Percentiles rank a stretch among this genome's conserved stretches.
Evolutionary conservation across 2,888 invertebrate genomes (phyloP).

Genomic region (Xestia sexstrigata): DNA sequence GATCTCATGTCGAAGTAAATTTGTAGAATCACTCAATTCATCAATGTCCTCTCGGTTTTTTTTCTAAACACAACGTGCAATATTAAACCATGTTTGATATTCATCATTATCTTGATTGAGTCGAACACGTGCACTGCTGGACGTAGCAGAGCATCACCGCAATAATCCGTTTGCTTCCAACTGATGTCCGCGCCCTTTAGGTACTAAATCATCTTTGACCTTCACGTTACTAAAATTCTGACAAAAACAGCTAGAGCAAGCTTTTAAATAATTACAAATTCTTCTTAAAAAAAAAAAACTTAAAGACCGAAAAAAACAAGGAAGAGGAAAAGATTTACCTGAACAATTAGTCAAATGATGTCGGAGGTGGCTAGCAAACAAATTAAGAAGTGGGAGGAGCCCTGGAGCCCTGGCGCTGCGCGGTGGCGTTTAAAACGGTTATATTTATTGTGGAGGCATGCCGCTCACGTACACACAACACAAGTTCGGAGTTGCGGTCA

Average conservation of each 20-base stretch:
- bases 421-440: constrained; percentile 64
- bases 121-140: background rate
- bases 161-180: too few species aligned
- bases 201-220: too few species aligned
- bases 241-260: background rate
- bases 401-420: constrained; percentile 5
- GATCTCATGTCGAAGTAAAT: background rate
- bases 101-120: background rate
- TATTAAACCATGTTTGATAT: background rate
- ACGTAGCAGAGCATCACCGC: too few species aligned
- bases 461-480: constrained; percentile 73
- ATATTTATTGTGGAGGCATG: constrained; percentile 72
- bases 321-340: constrained; percentile 58
- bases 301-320: constrained; percentile 44
- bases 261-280: constrained; percentile 29
- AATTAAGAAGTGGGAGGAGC: constrained; percentile 72
- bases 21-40: background rate
- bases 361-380: constrained; percentile 69
- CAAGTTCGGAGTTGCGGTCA: constrained; percentile 63
- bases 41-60: background rate
- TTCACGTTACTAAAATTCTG: background rate
- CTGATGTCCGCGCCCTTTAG: too few species aligned
- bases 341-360: constrained; percentile 68
- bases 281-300: constrained; percentile 33
- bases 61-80: background rate